phyloP scores from a whole-genome alignment of 2,797 vertebrate genomes.

The Varecia variegata region DNA sequence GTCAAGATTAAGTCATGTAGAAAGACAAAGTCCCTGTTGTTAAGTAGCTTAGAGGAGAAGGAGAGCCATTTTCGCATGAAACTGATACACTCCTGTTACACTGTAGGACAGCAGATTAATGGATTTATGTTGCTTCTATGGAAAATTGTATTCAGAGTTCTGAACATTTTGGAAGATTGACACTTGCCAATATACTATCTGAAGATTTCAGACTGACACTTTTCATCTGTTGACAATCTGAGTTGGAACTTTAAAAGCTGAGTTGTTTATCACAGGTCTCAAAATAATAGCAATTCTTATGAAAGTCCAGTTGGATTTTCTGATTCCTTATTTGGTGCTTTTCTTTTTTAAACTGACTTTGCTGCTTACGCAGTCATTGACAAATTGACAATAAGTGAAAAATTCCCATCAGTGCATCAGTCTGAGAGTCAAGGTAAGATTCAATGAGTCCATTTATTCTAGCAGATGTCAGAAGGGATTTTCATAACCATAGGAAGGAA shows the following conservation, averaged over 20 bases:
- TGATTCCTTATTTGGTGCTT: neutral
- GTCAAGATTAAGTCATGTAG: neutral
- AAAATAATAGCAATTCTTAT: constrained; percentile 40
- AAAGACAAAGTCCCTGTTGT: neutral
- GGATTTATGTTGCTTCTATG: neutral
- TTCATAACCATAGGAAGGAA: constrained; percentile 42
- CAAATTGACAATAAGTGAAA: constrained; percentile 58
- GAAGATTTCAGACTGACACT: constrained; percentile 26
- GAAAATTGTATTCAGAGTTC: neutral
- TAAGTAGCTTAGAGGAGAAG: neutral
- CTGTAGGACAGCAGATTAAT: neutral
- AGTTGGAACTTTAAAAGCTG: constrained; percentile 32
- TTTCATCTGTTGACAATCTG: neutral
- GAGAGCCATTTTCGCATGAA: neutral
- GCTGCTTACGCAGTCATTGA: constrained; percentile 41
- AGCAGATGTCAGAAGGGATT: constrained; percentile 48
- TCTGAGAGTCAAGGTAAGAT: constrained; percentile 62
- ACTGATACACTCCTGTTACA: neutral
- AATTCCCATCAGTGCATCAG: constrained; percentile 41
- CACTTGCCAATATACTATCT: neutral
- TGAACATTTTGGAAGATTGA: constrained; percentile 26
- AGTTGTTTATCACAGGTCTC: neutral
- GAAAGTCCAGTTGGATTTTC: constrained; percentile 19
- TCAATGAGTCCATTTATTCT: constrained; percentile 63
- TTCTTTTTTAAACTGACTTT: constrained; percentile 11